These are phyloP conservation scores for Amazona guildingii DNA, from an alignment of 2,113 vertebrate genomes.

Conservation along the genomic window DNA sequence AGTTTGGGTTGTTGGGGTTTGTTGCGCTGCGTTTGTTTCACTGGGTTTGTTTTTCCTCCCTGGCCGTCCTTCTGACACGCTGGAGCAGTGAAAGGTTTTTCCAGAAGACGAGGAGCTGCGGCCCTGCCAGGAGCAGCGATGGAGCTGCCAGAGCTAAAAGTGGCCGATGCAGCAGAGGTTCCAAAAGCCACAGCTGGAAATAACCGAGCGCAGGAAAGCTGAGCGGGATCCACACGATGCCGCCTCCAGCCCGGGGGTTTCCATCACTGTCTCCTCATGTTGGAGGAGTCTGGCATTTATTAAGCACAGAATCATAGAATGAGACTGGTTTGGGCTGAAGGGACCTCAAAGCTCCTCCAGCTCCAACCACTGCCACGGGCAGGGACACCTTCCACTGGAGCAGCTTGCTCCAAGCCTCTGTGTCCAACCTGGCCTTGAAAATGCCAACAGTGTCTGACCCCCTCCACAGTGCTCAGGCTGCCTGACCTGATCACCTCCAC, in stretches of 20 bases:
- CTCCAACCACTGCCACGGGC: accelerated
- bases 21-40: no score
- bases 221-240: neutral
- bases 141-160: slow-evolving; percentile 28
- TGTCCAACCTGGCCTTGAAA: neutral
- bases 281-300: neutral
- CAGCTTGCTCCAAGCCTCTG: neutral
- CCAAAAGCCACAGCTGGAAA: slow-evolving; percentile 58
- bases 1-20: neutral
- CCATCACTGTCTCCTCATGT: accelerated
- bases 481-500: neutral
- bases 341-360: neutral
- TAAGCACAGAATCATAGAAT: neutral
- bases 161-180: neutral
- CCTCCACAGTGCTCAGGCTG: neutral
- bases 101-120: neutral
- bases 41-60: neutral
- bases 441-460: neutral
- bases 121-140: neutral
- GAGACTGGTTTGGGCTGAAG: neutral
- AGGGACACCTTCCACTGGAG: neutral
- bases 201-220: neutral
- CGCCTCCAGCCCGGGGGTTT: neutral
- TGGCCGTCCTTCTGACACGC: neutral
- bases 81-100: slow-evolving; percentile 27